These are phyloP conservation scores for Drosophila leontia DNA, from an alignment of 1,140 invertebrate species.

Conservation along the genomic window DNA sequence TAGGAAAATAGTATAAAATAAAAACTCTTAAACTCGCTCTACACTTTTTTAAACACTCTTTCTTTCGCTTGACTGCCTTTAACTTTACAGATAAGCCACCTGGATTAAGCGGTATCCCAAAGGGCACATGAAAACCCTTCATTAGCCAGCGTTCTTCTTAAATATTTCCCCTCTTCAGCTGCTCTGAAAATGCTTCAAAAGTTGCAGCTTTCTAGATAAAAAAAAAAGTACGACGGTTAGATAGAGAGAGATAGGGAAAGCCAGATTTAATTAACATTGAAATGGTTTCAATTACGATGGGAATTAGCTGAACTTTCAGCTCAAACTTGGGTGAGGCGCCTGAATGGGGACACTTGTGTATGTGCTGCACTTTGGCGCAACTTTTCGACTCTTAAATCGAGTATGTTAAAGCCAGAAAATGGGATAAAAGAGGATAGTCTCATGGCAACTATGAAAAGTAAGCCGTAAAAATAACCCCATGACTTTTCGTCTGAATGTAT, in stretches of 20 bases:
- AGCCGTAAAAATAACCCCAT: constrained; percentile 56
- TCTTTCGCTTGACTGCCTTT: neutral
- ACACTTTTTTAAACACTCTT: neutral
- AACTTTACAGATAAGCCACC: neutral
- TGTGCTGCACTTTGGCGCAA: constrained; percentile 22
- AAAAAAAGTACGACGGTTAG: neutral
- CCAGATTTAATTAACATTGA: constrained; percentile 65
- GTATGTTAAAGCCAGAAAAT: constrained; percentile 18
- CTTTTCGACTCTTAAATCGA: constrained; percentile 29
- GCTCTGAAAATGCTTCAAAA: constrained; percentile 36
- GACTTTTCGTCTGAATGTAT: constrained; percentile 6
- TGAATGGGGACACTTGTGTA: constrained; percentile 36
- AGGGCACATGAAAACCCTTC: constrained; percentile 35
- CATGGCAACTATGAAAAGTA: constrained; percentile 61
- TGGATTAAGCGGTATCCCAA: constrained; percentile 17
- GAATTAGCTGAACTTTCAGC: constrained; percentile 41
- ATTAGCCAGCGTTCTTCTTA: constrained; percentile 31
- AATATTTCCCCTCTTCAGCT: constrained; percentile 21
- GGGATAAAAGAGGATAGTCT: constrained; percentile 51
- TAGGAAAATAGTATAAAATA: too few relatives aligned
- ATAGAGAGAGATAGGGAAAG: constrained; percentile 8
- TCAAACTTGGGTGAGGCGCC: constrained; percentile 22
- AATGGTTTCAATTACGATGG: constrained; percentile 59
- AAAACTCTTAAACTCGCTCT: too few relatives aligned
- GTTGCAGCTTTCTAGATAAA: constrained; percentile 6